phyloP scores from a whole-genome alignment of 2,113 vertebrate genomes.

The Datnioides undecimradiatus region DNA sequence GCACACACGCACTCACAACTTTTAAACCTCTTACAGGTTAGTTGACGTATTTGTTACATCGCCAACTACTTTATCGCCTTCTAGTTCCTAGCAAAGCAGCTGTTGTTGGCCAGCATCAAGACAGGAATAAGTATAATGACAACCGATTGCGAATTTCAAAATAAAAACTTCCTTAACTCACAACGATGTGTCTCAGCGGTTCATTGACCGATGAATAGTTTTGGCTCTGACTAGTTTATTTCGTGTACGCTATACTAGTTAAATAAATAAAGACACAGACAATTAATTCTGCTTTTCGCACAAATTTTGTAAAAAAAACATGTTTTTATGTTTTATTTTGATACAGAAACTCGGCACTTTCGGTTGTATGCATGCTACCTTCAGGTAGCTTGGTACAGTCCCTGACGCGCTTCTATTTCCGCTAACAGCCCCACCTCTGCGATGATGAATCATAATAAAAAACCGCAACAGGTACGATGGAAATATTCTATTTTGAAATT shows the following conservation, averaged over 20 bases:
- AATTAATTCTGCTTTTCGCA: background rate
- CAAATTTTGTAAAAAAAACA: background rate
- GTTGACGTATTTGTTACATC: conserved; percentile 40
- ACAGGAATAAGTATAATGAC: accelerated
- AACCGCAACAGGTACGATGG: background rate
- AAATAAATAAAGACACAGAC: no score
- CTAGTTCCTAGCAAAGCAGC: conserved; percentile 50
- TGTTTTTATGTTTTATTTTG: background rate
- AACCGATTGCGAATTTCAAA: conserved; percentile 33
- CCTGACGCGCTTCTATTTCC: conserved; percentile 15
- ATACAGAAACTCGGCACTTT: background rate
- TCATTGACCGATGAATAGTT: accelerated
- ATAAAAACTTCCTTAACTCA: background rate
- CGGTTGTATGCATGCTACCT: conserved; percentile 1
- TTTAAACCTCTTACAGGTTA: conserved; percentile 1
- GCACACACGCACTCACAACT: conserved; percentile 6
- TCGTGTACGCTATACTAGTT: background rate
- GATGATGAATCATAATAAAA: background rate
- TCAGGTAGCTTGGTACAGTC: background rate
- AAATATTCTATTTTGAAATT: no score
- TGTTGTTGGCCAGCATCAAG: conserved; percentile 38
- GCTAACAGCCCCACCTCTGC: conserved; percentile 4
- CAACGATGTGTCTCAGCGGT: background rate
- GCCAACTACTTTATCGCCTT: conserved; percentile 34
- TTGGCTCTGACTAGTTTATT: no score